Evolutionary conservation across 1,140 invertebrate genomes (phyloP).

Genomic region (Calliopsis andreniformis): DNA sequence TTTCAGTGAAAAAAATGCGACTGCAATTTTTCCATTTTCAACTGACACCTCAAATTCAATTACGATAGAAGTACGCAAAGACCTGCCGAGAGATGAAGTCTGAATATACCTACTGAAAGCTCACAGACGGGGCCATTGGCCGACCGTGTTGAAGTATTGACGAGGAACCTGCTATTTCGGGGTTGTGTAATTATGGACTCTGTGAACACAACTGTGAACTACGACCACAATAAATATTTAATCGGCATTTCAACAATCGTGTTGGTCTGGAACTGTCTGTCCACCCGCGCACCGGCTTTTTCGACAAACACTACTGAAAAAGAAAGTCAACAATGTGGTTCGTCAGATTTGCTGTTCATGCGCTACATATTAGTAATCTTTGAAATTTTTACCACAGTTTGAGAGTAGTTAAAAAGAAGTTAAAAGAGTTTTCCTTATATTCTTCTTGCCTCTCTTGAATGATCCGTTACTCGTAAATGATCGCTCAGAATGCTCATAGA

Average conservation of each 20-base stretch:
- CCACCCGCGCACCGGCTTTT: background rate
- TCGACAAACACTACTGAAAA: no score
- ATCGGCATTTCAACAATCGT: constrained; percentile 36
- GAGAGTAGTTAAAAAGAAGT: no score
- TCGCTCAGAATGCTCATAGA: no score
- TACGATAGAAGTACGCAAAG: constrained; percentile 25
- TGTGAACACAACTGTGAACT: constrained; percentile 12
- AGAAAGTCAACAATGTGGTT: no score
- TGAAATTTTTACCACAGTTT: no score
- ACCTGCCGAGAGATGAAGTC: constrained; percentile 51
- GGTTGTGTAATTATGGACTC: constrained; percentile 45
- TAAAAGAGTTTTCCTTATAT: no score
- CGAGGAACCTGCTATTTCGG: constrained; percentile 58
- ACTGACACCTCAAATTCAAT: no score
- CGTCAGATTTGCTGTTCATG: no score
- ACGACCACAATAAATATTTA: constrained; percentile 47
- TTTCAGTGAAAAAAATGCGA: background rate
- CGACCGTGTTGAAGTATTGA: constrained; percentile 59
- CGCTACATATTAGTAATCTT: no score
- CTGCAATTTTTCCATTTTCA: background rate
- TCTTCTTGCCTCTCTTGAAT: no score
- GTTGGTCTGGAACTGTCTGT: background rate
- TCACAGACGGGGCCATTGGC: constrained; percentile 43
- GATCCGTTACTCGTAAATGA: no score
- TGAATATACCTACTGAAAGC: constrained; percentile 41